Percentiles rank a stretch among this genome's conserved stretches.
Evolutionary conservation across 2,888 invertebrate genomes (phyloP).

Genomic region (Pollenia labialis): DNA sequence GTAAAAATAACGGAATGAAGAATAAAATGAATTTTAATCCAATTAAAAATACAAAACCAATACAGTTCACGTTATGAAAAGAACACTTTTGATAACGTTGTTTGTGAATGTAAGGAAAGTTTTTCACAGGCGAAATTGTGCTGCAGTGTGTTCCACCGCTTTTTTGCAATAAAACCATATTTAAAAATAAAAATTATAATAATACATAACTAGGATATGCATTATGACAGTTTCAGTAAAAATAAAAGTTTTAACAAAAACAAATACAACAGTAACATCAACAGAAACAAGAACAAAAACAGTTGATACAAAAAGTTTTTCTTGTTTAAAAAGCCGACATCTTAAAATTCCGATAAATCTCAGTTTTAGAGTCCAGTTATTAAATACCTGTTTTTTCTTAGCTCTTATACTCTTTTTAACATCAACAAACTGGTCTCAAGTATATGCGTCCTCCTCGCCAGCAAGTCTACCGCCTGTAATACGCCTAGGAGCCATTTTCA

Average conservation of each 20-base stretch:
- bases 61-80: not conserved
- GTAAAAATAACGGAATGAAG: not conserved
- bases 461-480: constrained; percentile 86
- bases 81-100: not conserved
- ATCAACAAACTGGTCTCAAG: not conserved
- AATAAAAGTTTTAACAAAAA: not conserved
- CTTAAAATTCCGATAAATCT: not conserved
- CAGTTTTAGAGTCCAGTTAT: not conserved
- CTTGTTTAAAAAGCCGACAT: not conserved
- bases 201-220: constrained; percentile 41
- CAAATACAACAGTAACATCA: not conserved
- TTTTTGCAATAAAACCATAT: constrained; percentile 12
- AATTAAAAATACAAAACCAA: constrained; percentile 13
- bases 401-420: constrained; percentile 20
- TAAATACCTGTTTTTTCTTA: constrained; percentile 24
- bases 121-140: not conserved
- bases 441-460: constrained; percentile 13
- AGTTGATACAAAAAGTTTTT: constrained; percentile 6
- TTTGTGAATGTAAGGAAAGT: not conserved
- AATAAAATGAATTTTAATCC: constrained; percentile 22
- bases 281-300: constrained; percentile 11
- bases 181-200: not conserved
- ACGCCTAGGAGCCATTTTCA: constrained; percentile 93
- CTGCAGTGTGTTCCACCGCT: not conserved
- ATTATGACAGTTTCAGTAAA: constrained; percentile 38